Evolutionary conservation across 2,888 invertebrate species (phyloP).

Genomic region (Hipparchia sbordonii): DNA sequence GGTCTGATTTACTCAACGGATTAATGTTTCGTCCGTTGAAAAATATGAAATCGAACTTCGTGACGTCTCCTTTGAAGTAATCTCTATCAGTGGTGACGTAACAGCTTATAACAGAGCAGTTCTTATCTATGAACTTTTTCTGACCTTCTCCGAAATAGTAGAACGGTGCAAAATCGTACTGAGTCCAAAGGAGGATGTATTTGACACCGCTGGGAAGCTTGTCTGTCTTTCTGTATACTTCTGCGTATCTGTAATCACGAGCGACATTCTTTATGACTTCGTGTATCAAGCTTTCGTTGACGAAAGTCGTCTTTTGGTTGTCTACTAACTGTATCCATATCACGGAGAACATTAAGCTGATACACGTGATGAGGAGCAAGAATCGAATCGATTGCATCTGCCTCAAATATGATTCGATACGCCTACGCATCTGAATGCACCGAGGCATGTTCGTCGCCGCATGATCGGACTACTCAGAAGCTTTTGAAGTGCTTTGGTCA

Average conservation of each 20-base stretch:
- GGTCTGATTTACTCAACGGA: slow-evolving; percentile 32
- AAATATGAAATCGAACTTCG: slow-evolving; percentile 63
- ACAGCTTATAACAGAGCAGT: slow-evolving; percentile 65
- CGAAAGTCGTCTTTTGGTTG: slow-evolving; percentile 38
- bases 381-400: slow-evolving; percentile 52
- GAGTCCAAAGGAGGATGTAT: slow-evolving; percentile 68
- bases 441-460: slow-evolving; percentile 52
- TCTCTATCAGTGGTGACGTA: slow-evolving; percentile 59
- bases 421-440: slow-evolving; percentile 38
- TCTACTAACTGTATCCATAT: slow-evolving; percentile 54
- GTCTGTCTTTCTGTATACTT: slow-evolving; percentile 59
- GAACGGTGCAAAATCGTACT: slow-evolving; percentile 56
- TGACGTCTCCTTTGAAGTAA: slow-evolving; percentile 55
- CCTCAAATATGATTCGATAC: slow-evolving; percentile 44
- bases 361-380: slow-evolving; percentile 54
- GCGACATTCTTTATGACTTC: slow-evolving; percentile 63
- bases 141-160: slow-evolving; percentile 60
- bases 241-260: slow-evolving; percentile 59
- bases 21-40: slow-evolving; percentile 65
- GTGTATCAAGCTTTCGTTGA: slow-evolving; percentile 51
- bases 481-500: slow-evolving; percentile 22
- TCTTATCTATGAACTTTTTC: slow-evolving; percentile 59
- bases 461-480: slow-evolving; percentile 48
- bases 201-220: slow-evolving; percentile 58
- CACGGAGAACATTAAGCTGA: slow-evolving; percentile 53